Evolutionary conservation across 2,888 invertebrate genomes (phyloP).

Genomic region (Melieria picta): DNA sequence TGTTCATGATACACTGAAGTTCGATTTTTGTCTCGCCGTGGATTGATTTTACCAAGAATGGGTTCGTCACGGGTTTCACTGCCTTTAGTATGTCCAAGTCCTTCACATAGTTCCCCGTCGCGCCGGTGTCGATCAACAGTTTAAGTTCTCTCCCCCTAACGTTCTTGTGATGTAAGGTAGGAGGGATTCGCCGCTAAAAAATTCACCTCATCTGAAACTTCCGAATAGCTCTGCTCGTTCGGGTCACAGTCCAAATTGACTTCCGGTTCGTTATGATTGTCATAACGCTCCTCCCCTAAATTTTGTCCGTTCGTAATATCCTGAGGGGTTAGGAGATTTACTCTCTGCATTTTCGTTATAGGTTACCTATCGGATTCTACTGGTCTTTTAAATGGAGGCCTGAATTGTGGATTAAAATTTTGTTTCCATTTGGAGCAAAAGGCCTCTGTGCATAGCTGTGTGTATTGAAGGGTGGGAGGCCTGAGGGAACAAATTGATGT

Average conservation of each 20-base stretch:
- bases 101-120: constrained; percentile 17
- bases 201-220: neutral
- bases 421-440: neutral
- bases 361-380: neutral
- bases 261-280: neutral
- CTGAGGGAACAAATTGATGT: too few relatives aligned
- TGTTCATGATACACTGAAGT: constrained; percentile 6
- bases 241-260: neutral
- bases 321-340: constrained; percentile 9
- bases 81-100: constrained; percentile 6
- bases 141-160: constrained; percentile 12
- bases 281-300: neutral
- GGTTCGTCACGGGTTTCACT: neutral
- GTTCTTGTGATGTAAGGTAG: constrained; percentile 25
- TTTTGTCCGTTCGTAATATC: neutral
- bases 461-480: too few relatives aligned
- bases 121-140: constrained; percentile 12
- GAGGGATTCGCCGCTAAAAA: constrained; percentile 25
- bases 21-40: constrained; percentile 23
- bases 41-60: constrained; percentile 23
- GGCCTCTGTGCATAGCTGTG: too few relatives aligned
- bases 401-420: too few relatives aligned
- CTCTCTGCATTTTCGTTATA: neutral
- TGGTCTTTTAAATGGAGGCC: neutral
- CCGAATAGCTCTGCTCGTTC: neutral